Conservation (phyloP, 2,797 vertebrate species). For the Cetoscarus ocellatus region DNA sequence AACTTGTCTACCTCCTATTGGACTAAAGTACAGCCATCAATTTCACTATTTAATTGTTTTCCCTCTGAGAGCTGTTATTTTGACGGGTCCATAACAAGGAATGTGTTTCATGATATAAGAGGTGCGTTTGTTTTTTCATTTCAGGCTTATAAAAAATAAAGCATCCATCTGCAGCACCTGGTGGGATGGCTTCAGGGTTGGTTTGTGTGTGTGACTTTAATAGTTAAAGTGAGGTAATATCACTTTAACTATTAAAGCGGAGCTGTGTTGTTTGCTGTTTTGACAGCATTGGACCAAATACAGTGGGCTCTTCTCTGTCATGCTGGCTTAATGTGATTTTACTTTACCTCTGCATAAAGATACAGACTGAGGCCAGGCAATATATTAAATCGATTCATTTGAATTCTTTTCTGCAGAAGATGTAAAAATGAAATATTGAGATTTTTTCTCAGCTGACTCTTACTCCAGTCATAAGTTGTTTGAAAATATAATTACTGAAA, state of each 20-base stretch:
- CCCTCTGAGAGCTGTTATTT: conserved; percentile 18
- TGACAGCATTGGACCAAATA: neutral
- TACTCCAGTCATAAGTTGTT: too few species aligned
- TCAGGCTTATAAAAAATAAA: conserved; percentile 51
- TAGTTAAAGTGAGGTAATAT: conserved; percentile 22
- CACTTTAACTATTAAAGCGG: conserved; percentile 7
- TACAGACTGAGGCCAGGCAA: too few species aligned
- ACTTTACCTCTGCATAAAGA: too few species aligned
- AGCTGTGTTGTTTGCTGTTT: conserved; percentile 12
- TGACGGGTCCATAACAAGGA: conserved; percentile 33
- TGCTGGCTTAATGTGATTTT: too few species aligned
- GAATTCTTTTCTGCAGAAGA: too few species aligned
- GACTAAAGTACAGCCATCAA: conserved; percentile 9
- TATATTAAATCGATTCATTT: too few species aligned
- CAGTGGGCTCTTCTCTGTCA: too few species aligned
- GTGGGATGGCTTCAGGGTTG: conserved; percentile 35
- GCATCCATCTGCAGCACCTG: conserved; percentile 40
- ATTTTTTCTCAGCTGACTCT: too few species aligned
- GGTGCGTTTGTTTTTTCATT: conserved; percentile 19
- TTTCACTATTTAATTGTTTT: conserved; percentile 30
- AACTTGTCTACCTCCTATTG: conserved; percentile 4
- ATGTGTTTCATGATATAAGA: conserved; percentile 36
- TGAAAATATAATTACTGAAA: too few species aligned
- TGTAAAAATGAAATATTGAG: too few species aligned
- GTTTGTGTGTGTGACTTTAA: conserved; percentile 41